phyloP scores from a whole-genome alignment of 2,888 invertebrate species.

The Phania funesta region DNA sequence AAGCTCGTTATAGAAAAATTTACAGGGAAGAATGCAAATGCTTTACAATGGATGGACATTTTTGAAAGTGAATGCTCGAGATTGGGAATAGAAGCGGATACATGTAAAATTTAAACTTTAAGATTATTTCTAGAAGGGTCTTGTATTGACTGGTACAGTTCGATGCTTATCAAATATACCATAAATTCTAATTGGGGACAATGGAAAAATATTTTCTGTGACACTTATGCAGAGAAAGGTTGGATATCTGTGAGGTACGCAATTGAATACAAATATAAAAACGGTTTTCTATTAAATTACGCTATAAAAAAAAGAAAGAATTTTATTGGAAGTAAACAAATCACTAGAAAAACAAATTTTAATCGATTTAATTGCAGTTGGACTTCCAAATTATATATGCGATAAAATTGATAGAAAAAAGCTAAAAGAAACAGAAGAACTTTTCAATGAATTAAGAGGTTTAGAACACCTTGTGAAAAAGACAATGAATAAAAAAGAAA shows the following conservation, averaged over 20 bases:
- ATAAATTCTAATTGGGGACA: constrained; percentile 64
- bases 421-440: constrained; percentile 71
- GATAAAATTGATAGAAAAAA: constrained; percentile 71
- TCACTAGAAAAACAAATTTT: constrained; percentile 42
- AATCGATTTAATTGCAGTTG: constrained; percentile 72
- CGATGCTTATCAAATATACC: constrained; percentile 66
- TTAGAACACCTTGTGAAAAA: constrained; percentile 42
- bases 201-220: constrained; percentile 68
- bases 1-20: constrained; percentile 39
- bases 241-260: constrained; percentile 70
- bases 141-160: constrained; percentile 68
- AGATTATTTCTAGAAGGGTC: constrained; percentile 50
- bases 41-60: constrained; percentile 51
- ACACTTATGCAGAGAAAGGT: constrained; percentile 71
- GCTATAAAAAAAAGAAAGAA: constrained; percentile 64
- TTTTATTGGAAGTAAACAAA: constrained; percentile 52
- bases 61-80: constrained; percentile 57
- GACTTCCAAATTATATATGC: constrained; percentile 69
- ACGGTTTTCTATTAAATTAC: constrained; percentile 70
- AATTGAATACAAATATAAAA: constrained; percentile 68
- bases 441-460: constrained; percentile 72
- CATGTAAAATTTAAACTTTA: constrained; percentile 45
- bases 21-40: constrained; percentile 28
- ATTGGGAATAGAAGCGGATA: constrained; percentile 33
- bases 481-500: constrained; percentile 6